Evolutionary conservation across 1,140 invertebrate species (phyloP).

Genomic region (Aphelenchoides fujianensis): DNA sequence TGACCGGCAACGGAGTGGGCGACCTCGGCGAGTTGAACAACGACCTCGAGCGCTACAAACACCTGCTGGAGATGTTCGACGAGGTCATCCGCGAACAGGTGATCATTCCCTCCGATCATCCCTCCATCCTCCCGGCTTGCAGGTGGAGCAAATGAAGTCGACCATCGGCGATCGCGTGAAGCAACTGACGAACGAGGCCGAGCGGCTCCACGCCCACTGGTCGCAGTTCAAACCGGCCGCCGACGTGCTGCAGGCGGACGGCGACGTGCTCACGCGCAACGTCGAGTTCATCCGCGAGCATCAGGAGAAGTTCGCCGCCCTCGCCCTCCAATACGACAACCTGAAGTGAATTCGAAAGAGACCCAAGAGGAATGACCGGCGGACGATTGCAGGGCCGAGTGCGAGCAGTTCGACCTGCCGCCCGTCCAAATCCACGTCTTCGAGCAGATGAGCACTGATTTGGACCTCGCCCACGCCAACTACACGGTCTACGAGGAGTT

Average conservation of each 20-base stretch:
- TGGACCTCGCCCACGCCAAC: constrained; percentile 69
- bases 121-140: too few relatives aligned
- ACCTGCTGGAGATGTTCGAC: constrained; percentile 76
- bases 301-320: constrained; percentile 68
- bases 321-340: constrained; percentile 66
- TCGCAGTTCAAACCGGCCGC: constrained; percentile 71
- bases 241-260: constrained; percentile 63
- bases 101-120: too few relatives aligned
- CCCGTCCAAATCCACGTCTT: constrained; percentile 68
- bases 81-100: constrained; percentile 73
- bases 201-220: constrained; percentile 74
- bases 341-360: constrained; percentile 68
- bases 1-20: constrained; percentile 65
- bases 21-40: constrained; percentile 14
- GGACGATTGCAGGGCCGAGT: constrained; percentile 70
- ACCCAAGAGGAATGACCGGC: too few relatives aligned
- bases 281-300: constrained; percentile 72
- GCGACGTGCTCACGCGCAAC: constrained; percentile 66
- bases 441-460: constrained; percentile 69
- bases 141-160: constrained; percentile 66
- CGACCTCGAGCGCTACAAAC: constrained; percentile 67
- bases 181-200: constrained; percentile 71
- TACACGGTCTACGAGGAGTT: constrained; percentile 75
- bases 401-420: constrained; percentile 75
- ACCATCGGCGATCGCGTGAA: constrained; percentile 71